Conservation (phyloP, 2,113 vertebrate species). For the Halcyon senegalensis region DNA sequence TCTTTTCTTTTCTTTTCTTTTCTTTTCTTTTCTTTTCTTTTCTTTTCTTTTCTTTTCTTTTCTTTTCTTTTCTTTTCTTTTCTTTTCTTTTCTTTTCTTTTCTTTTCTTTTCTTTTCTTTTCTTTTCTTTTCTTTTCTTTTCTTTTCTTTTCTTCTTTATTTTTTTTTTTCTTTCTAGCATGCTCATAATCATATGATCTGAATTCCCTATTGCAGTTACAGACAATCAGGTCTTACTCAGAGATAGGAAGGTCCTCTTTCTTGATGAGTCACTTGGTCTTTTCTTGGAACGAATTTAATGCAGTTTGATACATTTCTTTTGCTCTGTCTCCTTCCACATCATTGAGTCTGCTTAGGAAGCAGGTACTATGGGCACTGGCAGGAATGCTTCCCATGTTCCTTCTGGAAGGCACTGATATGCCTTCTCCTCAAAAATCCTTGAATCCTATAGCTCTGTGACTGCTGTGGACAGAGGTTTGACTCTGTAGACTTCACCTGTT, state of each 20-base stretch:
- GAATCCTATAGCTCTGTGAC: background rate
- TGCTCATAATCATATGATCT: background rate
- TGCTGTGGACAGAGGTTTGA: background rate
- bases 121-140: background rate
- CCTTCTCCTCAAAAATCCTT: background rate
- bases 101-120: background rate
- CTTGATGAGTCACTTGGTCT: background rate
- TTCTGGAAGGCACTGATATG: background rate
- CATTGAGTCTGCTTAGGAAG: background rate
- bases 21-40: background rate
- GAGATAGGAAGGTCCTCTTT: conserved; percentile 1
- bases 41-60: background rate
- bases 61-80: background rate
- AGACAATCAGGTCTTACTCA: background rate
- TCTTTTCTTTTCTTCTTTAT: background rate
- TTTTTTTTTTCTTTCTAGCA: background rate
- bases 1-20: background rate
- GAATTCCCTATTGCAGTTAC: background rate
- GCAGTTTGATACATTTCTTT: background rate
- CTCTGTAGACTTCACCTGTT: background rate
- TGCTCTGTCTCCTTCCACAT: background rate
- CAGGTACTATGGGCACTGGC: background rate
- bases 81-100: background rate
- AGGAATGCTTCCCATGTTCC: background rate
- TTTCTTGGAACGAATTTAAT: background rate